Base-by-base conservation (phyloP, 2,797 vertebrate genomes). In the Eupleurogrammus muticus region DNA sequence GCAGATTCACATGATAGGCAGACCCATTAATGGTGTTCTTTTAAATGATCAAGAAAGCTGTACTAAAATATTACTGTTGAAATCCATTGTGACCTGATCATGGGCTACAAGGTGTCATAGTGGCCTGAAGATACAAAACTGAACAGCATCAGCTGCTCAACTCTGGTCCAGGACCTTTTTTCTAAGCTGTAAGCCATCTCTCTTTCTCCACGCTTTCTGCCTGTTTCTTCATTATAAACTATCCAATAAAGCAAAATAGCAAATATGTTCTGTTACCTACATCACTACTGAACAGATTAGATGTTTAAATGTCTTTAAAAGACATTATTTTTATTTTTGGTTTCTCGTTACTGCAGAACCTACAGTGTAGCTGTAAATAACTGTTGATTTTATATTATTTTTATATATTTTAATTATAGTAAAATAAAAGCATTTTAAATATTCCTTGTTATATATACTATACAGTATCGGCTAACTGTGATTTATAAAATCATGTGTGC, bases 1-100 rank as follows among this genome's bases (percentile, higher is more conserved):
- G 61, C 23, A 50, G 24, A 57, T 66, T 32, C 17, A 53, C 35
- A 19, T 61, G n/a, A 71, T 5, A 53, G 14, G 38, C 38, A 52
- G 2, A 74, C 32, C n/a, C 36, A 67, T 55, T 28, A 8, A 35
- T 13, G 28, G 21, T 16, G 42, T 52, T 67, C 21, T 19, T 47
- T 21, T 20, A 11, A 52, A 56, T 35, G n/a, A n/a, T 56, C 4
- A 20, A 38, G 46, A 48, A n/a, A 58, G 17, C 17, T 47, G 5
- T 38, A 47, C 23, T 48, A 23, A 60, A 47, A 47, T 47, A 5
- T 35, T 8, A 16, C 16, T 24, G n/a, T 10, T 20, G 13, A 54
- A 13, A 9, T 36, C 19, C 40, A 19, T 36, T 8, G 8, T 36
- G 3, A 20, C 5, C 19, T 52, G 28, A n/a, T 21, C 21, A 35